These are phyloP conservation scores for Acanthisitta chloris DNA, from an alignment of 2,113 vertebrate species.

Conservation along the genomic window DNA sequence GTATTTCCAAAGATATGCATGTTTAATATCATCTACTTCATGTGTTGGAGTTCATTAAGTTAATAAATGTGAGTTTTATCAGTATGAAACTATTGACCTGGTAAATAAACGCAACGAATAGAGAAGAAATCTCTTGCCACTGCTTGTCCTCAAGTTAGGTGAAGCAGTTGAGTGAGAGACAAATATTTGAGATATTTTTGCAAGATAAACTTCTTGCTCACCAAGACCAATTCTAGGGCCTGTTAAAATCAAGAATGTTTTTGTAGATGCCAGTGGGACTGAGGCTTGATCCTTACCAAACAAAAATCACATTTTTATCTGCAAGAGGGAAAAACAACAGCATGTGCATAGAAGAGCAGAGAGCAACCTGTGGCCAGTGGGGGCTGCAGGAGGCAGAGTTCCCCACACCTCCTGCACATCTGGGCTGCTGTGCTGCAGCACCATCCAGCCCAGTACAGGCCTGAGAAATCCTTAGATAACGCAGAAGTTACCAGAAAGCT, in stretches of 20 bases:
- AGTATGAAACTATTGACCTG: background rate
- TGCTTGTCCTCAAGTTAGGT: background rate
- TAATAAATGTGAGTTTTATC: background rate
- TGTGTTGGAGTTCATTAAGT: background rate
- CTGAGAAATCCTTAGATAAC: background rate
- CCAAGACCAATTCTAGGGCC: background rate
- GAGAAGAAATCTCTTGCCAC: background rate
- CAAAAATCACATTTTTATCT: background rate
- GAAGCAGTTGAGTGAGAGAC: background rate
- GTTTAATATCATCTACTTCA: background rate
- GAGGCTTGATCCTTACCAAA: background rate
- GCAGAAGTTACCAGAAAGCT: background rate
- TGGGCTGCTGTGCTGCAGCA: background rate
- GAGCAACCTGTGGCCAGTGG: fast-evolving
- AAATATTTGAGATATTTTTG: conserved; percentile 16
- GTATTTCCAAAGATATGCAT: fast-evolving
- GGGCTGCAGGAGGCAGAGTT: background rate
- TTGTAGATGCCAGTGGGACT: background rate
- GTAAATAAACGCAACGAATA: background rate
- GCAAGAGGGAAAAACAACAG: background rate
- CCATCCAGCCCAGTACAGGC: fast-evolving
- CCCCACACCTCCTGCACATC: background rate
- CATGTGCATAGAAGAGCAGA: fast-evolving
- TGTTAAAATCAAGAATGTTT: background rate
- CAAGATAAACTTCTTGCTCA: background rate